Percentiles rank a stretch among this genome's conserved stretches.
These are phyloP conservation scores for Distichodus sexfasciatus DNA, from an alignment of 2,797 vertebrate species.

Conservation along the genomic window DNA sequence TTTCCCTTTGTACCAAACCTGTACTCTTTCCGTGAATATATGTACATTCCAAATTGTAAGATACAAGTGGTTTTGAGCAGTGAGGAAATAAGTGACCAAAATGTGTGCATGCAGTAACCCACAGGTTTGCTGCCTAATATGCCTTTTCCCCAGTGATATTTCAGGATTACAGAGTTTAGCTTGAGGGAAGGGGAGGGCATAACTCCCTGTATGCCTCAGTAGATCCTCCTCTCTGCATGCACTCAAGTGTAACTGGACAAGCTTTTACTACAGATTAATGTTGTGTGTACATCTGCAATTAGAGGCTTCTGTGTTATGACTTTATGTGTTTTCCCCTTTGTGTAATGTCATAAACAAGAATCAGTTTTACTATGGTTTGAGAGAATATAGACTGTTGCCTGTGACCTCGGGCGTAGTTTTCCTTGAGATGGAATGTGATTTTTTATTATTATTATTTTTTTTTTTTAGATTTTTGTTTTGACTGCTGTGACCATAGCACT, in stretches of 20 bases:
- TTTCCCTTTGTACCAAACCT: neutral
- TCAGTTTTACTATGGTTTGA: no score
- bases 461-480: no score
- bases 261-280: neutral
- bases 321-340: neutral
- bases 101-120: neutral
- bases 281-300: neutral
- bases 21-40: neutral
- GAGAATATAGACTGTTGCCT: no score
- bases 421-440: no score
- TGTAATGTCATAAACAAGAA: no score
- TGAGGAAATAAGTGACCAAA: neutral
- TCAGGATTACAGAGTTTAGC: conserved; percentile 42
- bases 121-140: conserved; percentile 28
- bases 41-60: neutral
- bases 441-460: no score
- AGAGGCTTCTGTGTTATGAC: no score
- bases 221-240: neutral
- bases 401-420: no score
- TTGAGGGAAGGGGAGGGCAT: conserved; percentile 6
- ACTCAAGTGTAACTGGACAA: neutral
- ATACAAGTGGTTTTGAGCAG: neutral
- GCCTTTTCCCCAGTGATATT: conserved; percentile 27
- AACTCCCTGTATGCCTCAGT: conserved; percentile 17
- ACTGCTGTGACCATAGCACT: no score